These are phyloP conservation scores for Hydrophis major DNA, from an alignment of 2,797 vertebrate genomes.

Conservation along the genomic window DNA sequence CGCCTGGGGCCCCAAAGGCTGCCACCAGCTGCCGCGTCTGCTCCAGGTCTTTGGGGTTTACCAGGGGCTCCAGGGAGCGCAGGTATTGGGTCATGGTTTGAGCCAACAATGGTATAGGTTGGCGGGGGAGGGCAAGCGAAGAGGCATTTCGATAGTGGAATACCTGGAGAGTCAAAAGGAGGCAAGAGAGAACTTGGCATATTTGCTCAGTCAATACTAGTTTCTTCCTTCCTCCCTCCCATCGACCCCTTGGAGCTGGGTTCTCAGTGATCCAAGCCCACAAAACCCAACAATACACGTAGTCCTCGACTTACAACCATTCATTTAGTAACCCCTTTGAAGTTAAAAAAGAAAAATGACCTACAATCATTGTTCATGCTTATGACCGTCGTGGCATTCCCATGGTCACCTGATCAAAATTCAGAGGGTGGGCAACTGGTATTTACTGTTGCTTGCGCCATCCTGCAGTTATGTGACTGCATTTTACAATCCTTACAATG, in stretches of 20 bases:
- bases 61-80: slow-evolving; percentile 76
- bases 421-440: not conserved
- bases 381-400: not conserved
- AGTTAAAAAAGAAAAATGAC: not conserved
- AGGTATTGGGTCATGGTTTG: slow-evolving; percentile 79
- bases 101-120: slow-evolving; percentile 77
- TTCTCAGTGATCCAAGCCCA: not conserved
- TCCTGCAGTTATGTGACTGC: not conserved
- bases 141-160: not conserved
- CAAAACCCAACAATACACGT: not conserved
- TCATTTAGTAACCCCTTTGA: not conserved
- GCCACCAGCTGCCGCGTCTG: slow-evolving; percentile 76
- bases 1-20: slow-evolving; percentile 68
- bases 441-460: not conserved
- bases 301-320: not conserved
- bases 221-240: too few species aligned
- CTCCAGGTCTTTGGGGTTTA: slow-evolving; percentile 76
- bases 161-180: not conserved
- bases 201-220: too few species aligned
- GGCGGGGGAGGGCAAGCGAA: slow-evolving; percentile 68
- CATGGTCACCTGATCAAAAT: not conserved
- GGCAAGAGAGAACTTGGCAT: not conserved
- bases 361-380: not conserved
- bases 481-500: not conserved
- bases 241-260: not conserved